A percentile compares a stretch with the other conserved stretches of the same genome.
phyloP scores from a whole-genome alignment of 35 echinoderm and acorn worm species.

The Heliocidaris erythrogramma region DNA sequence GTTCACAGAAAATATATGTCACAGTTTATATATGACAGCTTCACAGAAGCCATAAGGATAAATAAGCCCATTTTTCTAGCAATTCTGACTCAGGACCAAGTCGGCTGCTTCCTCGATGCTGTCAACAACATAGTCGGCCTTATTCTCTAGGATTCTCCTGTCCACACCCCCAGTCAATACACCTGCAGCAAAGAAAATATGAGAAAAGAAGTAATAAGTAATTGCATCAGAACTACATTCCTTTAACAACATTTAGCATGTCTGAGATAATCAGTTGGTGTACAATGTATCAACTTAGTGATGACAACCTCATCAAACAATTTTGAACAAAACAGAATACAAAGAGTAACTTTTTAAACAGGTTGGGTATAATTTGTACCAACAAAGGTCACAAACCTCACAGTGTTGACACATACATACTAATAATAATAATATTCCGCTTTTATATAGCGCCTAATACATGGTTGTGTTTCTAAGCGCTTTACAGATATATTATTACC shows the following conservation, averaged over 20 bases:
- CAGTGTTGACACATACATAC: no score
- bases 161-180: constrained; percentile 68
- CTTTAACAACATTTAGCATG: background rate
- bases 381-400: no score
- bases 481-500: no score
- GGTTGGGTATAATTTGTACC: no score
- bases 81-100: constrained; percentile 8
- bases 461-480: no score
- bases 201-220: background rate
- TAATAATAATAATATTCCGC: no score
- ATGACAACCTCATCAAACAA: no score
- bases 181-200: constrained; percentile 55
- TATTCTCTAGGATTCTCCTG: constrained; percentile 24
- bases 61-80: background rate
- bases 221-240: background rate
- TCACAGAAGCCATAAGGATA: constrained; percentile 13
- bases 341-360: no score
- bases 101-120: constrained; percentile 50
- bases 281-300: no score
- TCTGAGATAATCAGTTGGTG: background rate
- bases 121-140: constrained; percentile 58
- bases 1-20: background rate
- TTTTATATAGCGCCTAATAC: no score
- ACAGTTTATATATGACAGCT: background rate
- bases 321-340: no score